A percentile compares a stretch with the other conserved stretches of the same genome.
These are phyloP conservation scores for Noctua janthina DNA, from an alignment of 2,888 invertebrate genomes.

Conservation along the genomic window DNA sequence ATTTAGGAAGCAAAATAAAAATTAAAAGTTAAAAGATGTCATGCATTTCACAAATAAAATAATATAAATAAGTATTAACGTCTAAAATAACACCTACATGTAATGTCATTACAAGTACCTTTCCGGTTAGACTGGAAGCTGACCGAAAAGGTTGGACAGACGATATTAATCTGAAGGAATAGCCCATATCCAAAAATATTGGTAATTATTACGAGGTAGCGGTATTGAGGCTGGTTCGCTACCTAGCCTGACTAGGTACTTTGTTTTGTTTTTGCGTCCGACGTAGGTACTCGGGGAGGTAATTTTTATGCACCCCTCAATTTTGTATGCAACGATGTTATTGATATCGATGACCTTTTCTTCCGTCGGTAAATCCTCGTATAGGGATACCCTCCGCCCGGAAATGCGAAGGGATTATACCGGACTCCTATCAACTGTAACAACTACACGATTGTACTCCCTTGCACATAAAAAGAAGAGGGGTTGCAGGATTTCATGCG, in stretches of 20 bases:
- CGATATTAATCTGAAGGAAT: no score
- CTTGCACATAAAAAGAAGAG: conserved; percentile 16
- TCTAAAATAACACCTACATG: no score
- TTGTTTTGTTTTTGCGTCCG: background rate
- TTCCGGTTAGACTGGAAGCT: no score
- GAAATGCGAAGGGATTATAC: conserved; percentile 23
- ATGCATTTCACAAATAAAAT: no score
- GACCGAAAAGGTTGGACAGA: no score
- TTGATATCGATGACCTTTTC: background rate
- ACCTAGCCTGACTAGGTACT: background rate
- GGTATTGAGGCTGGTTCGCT: background rate
- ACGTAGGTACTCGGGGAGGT: background rate
- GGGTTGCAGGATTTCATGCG: conserved; percentile 4
- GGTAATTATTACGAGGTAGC: background rate
- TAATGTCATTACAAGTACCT: no score
- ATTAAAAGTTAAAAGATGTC: no score
- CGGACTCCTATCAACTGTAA: conserved; percentile 20
- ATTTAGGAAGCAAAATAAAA: no score
- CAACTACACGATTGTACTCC: conserved; percentile 23
- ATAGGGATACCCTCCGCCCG: background rate
- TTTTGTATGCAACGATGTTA: conserved; percentile 4
- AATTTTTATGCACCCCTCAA: background rate
- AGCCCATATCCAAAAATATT: no score
- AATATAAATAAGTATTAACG: no score
- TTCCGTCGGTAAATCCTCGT: conserved; percentile 5